phyloP scores from a whole-genome alignment of 2,888 invertebrate genomes.

The Allygus modestus region DNA sequence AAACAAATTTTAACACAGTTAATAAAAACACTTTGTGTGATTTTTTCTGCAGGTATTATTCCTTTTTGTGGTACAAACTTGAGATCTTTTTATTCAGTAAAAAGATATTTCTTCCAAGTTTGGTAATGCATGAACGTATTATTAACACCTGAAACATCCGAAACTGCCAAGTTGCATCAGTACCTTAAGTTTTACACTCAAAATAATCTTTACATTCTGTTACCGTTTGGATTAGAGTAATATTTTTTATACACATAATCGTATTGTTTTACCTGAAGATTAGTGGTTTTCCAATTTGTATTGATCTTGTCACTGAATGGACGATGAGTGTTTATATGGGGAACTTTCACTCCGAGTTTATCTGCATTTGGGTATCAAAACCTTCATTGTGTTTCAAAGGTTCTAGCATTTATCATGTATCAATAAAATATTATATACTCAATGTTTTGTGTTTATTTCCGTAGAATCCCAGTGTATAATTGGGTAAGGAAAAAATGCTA shows the following conservation, averaged over 20 bases:
- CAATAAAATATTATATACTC: conserved; percentile 58
- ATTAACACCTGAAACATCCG: background rate
- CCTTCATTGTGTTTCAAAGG: conserved; percentile 39
- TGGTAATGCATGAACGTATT: background rate
- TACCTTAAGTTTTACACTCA: conserved; percentile 6
- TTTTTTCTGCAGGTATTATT: too few species aligned
- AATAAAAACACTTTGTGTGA: too few species aligned
- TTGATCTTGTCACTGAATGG: conserved; percentile 21
- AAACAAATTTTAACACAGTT: too few species aligned
- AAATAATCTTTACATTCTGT: conserved; percentile 19
- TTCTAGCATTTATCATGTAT: conserved; percentile 54
- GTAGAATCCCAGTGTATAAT: too few species aligned
- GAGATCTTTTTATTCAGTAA: conserved; percentile 52
- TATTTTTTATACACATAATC: conserved; percentile 54
- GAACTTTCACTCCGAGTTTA: conserved; percentile 18
- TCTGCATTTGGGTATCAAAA: conserved; percentile 27
- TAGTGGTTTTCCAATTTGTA: conserved; percentile 8
- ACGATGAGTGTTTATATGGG: conserved; percentile 49
- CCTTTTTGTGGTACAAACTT: conserved; percentile 42
- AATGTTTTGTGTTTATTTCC: background rate
- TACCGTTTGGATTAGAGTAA: conserved; percentile 11
- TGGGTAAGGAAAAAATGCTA: too few species aligned
- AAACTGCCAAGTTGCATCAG: conserved; percentile 35
- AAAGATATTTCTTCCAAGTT: conserved; percentile 45
- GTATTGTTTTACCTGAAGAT: background rate